Evolutionary conservation across 2,888 invertebrate species (phyloP).

Genomic region (Drosophila meridionalis): DNA sequence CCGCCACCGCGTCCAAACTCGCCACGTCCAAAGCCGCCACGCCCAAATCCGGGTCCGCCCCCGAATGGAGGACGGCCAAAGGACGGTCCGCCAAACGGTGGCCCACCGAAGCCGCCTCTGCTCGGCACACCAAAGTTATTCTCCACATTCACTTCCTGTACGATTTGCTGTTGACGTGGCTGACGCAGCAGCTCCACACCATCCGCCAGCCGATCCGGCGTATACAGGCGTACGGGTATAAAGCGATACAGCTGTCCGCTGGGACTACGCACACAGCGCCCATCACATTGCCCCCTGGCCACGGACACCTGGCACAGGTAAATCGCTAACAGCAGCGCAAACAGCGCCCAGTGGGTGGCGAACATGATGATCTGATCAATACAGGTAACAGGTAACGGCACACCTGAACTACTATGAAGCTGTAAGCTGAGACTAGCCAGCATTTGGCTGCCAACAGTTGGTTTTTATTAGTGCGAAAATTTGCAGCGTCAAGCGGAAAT

Average conservation of each 20-base stretch:
- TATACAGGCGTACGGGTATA: conserved; percentile 55
- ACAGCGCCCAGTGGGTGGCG: conserved; percentile 28
- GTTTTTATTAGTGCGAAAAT: conserved; percentile 64
- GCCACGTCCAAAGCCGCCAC: conserved; percentile 17
- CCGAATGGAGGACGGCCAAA: conserved; percentile 22
- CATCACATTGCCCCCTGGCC: conserved; percentile 24
- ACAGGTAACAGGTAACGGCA: conserved; percentile 8
- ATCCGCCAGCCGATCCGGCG: conserved; percentile 34
- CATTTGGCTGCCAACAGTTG: conserved; percentile 25
- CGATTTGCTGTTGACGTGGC: conserved; percentile 62
- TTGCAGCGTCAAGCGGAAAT: conserved; percentile 60
- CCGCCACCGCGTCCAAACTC: conserved; percentile 23
- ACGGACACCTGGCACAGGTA: conserved; percentile 7
- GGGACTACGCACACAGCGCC: conserved; percentile 43
- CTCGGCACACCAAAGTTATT: conserved; percentile 45
- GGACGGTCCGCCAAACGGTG: conserved; percentile 33
- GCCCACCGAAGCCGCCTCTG: conserved; percentile 29
- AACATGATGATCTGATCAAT: conserved; percentile 1
- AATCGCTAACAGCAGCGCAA: conserved; percentile 21
- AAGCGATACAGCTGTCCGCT: conserved; percentile 38
- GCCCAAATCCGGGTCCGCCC: conserved; percentile 6
- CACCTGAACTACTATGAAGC: conserved; percentile 30
- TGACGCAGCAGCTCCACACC: conserved; percentile 31
- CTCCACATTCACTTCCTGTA: conserved; percentile 57
- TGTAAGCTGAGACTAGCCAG: conserved; percentile 60